A percentile compares a stretch with the other conserved stretches of the same genome.
These are phyloP conservation scores for Oncorhynchus gorbuscha DNA, from an alignment of 2,113 vertebrate species.

Conservation along the genomic window DNA sequence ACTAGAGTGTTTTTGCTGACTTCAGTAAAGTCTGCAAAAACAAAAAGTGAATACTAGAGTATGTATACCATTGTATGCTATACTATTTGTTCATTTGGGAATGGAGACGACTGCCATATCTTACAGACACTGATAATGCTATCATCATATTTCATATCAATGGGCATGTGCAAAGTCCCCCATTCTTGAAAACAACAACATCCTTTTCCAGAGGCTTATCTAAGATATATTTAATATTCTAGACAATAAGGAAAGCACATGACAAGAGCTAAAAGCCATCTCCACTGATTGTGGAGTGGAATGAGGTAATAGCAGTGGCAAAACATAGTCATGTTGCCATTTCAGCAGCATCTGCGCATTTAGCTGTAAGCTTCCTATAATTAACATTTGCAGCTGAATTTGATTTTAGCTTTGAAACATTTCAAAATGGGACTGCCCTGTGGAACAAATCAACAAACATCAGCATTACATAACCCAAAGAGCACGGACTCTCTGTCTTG, in stretches of 20 bases:
- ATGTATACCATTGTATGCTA: too few species aligned
- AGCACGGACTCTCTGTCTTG: background rate
- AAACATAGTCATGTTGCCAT: slow-evolving; percentile 31
- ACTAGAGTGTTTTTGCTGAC: too few species aligned
- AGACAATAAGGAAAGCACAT: background rate
- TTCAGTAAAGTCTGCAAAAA: too few species aligned
- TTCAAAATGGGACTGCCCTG: slow-evolving; percentile 21
- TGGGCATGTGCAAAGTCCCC: background rate
- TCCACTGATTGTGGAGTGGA: slow-evolving; percentile 23
- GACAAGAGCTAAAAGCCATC: slow-evolving; percentile 10
- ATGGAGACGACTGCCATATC: background rate
- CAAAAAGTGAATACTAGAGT: background rate
- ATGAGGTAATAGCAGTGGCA: slow-evolving; percentile 31
- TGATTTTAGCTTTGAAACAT: slow-evolving; percentile 40
- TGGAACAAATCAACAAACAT: slow-evolving; percentile 36
- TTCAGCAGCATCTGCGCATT: slow-evolving; percentile 37
- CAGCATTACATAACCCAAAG: slow-evolving; percentile 15
- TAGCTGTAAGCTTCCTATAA: slow-evolving; percentile 38
- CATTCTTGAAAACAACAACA: background rate
- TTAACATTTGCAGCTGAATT: slow-evolving; percentile 34
- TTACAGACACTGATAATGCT: background rate
- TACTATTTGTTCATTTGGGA: background rate
- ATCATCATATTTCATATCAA: background rate
- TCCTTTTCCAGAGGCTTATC: background rate
- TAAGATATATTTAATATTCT: background rate